Evolutionary conservation across 1,140 invertebrate species (phyloP).

Genomic region (Listronotus bonariensis): DNA sequence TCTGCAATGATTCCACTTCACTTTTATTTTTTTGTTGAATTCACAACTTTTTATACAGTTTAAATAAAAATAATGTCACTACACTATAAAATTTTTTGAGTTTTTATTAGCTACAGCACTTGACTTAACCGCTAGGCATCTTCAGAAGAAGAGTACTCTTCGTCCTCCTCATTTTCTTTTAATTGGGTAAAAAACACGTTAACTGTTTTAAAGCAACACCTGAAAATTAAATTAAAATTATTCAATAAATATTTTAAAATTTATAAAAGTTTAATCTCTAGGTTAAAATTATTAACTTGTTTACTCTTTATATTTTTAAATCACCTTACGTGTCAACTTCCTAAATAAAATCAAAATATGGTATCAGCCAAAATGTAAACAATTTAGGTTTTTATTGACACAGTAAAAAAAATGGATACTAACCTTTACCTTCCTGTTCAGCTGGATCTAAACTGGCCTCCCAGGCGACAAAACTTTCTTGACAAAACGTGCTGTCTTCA

Average conservation of each 20-base stretch:
- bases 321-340: too few species aligned
- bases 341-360: too few species aligned
- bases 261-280: neutral
- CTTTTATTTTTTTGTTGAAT: constrained; percentile 12
- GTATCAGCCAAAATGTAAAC: too few species aligned
- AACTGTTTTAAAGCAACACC: constrained; percentile 63
- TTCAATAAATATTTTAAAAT: neutral
- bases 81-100: constrained; percentile 41
- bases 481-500: constrained; percentile 61
- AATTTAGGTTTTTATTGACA: too few species aligned
- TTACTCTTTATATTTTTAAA: too few species aligned
- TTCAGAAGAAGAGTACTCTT: constrained; percentile 48
- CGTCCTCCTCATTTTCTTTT: constrained; percentile 49
- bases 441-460: constrained; percentile 56
- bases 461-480: constrained; percentile 62
- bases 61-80: constrained; percentile 40
- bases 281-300: neutral
- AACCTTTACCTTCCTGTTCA: constrained; percentile 56
- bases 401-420: too few species aligned
- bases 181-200: constrained; percentile 62
- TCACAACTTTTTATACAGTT: constrained; percentile 16
- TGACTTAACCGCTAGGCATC: constrained; percentile 46
- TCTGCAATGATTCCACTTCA: constrained; percentile 12
- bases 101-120: constrained; percentile 34
- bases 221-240: constrained; percentile 27